Evolutionary conservation across 2,888 invertebrate genomes (phyloP).

Genomic region (Helleia helle): DNA sequence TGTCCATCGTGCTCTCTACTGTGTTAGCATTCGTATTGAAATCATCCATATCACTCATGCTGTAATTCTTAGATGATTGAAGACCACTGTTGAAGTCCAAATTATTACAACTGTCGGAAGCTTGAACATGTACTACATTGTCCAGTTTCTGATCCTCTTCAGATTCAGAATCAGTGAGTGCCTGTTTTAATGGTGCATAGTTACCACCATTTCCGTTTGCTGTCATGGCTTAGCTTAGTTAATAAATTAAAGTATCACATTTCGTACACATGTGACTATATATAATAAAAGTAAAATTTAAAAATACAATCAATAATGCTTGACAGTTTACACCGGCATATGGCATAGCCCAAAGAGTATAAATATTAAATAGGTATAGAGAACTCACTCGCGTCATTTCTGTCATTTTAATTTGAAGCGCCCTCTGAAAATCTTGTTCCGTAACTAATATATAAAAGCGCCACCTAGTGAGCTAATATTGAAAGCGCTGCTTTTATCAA

Average conservation of each 20-base stretch:
- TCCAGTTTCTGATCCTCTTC: constrained; percentile 77
- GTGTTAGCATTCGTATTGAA: constrained; percentile 61
- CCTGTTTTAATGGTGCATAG: constrained; percentile 85
- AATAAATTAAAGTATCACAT: constrained; percentile 15
- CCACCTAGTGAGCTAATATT: too few species aligned
- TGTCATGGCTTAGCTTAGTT: constrained; percentile 46
- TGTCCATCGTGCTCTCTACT: constrained; percentile 63
- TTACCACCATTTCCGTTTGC: constrained; percentile 64
- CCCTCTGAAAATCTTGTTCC: too few species aligned
- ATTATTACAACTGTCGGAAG: constrained; percentile 53
- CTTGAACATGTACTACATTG: constrained; percentile 44
- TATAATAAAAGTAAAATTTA: not conserved
- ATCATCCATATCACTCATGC: constrained; percentile 62
- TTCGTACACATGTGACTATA: constrained; percentile 6
- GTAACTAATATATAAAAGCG: too few species aligned
- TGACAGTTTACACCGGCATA: not conserved
- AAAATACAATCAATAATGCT: constrained; percentile 1
- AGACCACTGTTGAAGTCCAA: constrained; percentile 60
- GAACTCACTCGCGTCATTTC: too few species aligned
- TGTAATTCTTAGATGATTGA: constrained; percentile 58
- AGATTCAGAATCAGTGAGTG: constrained; percentile 84
- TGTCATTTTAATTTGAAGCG: too few species aligned
- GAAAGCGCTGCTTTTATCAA: too few species aligned
- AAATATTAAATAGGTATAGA: too few species aligned
- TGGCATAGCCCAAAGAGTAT: too few species aligned